Percentiles rank a stretch among this genome's conserved stretches.
Conservation (phyloP, 2,797 vertebrate species). For the Pseudochirops corinnae region DNA sequence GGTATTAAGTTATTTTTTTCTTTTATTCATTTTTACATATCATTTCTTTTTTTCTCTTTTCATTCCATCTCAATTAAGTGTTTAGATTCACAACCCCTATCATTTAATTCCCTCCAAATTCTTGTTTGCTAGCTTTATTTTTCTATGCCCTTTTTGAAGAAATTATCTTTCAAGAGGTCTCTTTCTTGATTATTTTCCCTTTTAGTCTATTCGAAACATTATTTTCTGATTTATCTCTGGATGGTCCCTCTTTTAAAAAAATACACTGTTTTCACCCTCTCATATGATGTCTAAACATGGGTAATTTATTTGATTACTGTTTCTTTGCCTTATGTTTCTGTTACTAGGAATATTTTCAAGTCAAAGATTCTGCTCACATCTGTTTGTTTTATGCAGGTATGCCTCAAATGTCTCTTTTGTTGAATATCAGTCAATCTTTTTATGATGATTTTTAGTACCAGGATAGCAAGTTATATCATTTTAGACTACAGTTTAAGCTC, state of each 20-base stretch:
- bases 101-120: not conserved
- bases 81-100: not conserved
- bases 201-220: not conserved
- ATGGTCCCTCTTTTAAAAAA: not conserved
- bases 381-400: not conserved
- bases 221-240: not conserved
- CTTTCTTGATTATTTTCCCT: not conserved
- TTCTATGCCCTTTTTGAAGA: not conserved
- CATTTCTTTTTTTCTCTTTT: not conserved
- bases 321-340: not conserved
- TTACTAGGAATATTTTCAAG: not conserved
- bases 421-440: not conserved
- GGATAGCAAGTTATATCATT: not conserved
- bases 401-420: not conserved
- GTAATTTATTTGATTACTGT: not conserved
- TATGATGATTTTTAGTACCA: not conserved
- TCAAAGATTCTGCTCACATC: not conserved
- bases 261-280: not conserved
- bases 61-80: not conserved
- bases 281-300: not conserved
- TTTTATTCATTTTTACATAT: not conserved
- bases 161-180: not conserved
- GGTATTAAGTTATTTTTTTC: not conserved
- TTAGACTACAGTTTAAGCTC: not conserved
- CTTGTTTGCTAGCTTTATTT: not conserved